A percentile compares a stretch with the other conserved stretches of the same genome.
These are phyloP conservation scores for human DNA, from an alignment of 2,113 vertebrate genomes.

Conservation along the genomic window GRCh38 chr9:129064001-129064500, in stretches of 20 bases:
- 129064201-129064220: neutral
- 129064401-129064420: too few species aligned
- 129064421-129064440: neutral
- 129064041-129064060: neutral
- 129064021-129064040: neutral
- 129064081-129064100: neutral
- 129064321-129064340: neutral
- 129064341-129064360: too few species aligned
- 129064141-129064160: neutral
- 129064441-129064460: rapidly evolving
- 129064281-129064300: too few species aligned
- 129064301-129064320: neutral
- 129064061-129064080: rapidly evolving
- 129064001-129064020: rapidly evolving
- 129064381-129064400: too few species aligned
- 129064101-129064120: neutral
- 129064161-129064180: neutral
- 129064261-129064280: rapidly evolving
- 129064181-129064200: neutral
- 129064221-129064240: neutral
- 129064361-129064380: too few species aligned
- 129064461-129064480: too few species aligned
- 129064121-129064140: rapidly evolving
- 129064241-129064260: neutral
- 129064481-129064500: too few species aligned